phyloP scores from a whole-genome alignment of 2,113 vertebrate species.

The Beaufortia kweichowensis region DNA sequence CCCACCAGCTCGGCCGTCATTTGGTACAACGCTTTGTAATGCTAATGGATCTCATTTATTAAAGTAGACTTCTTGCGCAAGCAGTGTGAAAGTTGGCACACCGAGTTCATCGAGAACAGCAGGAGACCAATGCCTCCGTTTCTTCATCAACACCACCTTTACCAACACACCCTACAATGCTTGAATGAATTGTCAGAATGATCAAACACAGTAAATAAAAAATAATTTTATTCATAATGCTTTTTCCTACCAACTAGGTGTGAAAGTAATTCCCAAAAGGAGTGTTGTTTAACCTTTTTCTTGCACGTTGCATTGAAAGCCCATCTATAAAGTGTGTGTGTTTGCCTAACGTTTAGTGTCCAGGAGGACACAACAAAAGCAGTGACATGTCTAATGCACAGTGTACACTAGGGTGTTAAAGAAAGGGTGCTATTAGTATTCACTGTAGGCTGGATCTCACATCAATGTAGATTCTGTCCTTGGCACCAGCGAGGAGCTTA shows the following conservation, averaged over 20 bases:
- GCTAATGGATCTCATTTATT: slow-evolving; percentile 70
- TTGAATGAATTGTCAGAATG: background rate
- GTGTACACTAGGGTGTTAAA: slow-evolving; percentile 50
- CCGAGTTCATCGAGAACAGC: slow-evolving; percentile 65
- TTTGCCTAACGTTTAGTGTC: slow-evolving; percentile 10
- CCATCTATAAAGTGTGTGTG: background rate
- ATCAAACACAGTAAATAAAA: too few relatives aligned
- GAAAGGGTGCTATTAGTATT: slow-evolving; percentile 64
- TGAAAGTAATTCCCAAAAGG: background rate
- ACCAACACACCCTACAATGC: background rate
- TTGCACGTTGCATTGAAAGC: slow-evolving; percentile 1
- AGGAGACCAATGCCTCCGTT: slow-evolving; percentile 40
- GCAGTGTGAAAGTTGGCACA: slow-evolving; percentile 68
- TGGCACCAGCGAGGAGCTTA: background rate
- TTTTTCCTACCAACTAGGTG: background rate
- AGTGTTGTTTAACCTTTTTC: background rate
- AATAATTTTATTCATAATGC: background rate
- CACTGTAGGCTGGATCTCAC: slow-evolving; percentile 37
- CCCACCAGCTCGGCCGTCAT: slow-evolving; percentile 51
- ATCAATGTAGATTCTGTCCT: background rate
- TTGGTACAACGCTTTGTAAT: slow-evolving; percentile 72
- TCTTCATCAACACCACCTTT: slow-evolving; percentile 48
- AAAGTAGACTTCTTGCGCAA: slow-evolving; percentile 71
- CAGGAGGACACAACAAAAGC: slow-evolving; percentile 37
- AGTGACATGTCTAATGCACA: slow-evolving; percentile 49